Evolutionary conservation across 2,797 vertebrate species (phyloP), one percentile per base, ranked within the genome.

Genomic region (Pitangus sulphuratus): DNA sequence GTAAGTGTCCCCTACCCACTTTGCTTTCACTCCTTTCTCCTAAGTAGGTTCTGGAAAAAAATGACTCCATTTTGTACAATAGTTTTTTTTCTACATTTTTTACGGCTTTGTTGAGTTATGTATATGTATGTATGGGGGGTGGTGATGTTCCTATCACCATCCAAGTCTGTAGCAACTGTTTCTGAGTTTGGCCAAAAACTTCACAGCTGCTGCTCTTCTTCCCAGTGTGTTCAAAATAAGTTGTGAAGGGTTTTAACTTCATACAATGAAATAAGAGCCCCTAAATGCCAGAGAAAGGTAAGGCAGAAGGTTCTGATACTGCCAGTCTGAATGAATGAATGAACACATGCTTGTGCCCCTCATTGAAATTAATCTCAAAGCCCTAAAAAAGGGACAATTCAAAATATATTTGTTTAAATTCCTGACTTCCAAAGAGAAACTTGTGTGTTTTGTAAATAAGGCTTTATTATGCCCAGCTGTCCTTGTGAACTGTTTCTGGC

Each of bases 351-450:
- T 77, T 84, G 62, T 70, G 9, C 16, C 81, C 28, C 47, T 80
- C 25, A 14, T 15, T n/a, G 37, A 87, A 82, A 71, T 74, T 60
- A 74, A 87, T 74, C 51, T 66, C 19, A n/a, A 70, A 81, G 24
- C 17, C 8, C 20, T 61, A 61, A 88, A 74, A 77, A 66, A 6
- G 3, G 11, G n/a, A 70, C 20, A 44, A 37, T 76, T 76, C 19
- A 69, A 88, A 90, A 78, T 44, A 9, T 33, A 2, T 64, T 68
- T 91, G 58, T 86, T 90, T 69, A 50, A 92, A 84, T 79, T 90
- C n/a, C 25, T 54, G 51, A 35, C 33, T 76, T 62, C 33, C 69
- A 35, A 66, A 87, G 25, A 69, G 40, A 66, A 82, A 66, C 15
- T 21, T 13, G 15, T 0, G 14, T 69, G 18, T 85, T 72, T 81